A percentile compares a stretch with the other conserved stretches of the same genome.
Conservation (phyloP, 2,113 vertebrate species). For the rabbit (Oryctolagus cuniculus) region DNA sequence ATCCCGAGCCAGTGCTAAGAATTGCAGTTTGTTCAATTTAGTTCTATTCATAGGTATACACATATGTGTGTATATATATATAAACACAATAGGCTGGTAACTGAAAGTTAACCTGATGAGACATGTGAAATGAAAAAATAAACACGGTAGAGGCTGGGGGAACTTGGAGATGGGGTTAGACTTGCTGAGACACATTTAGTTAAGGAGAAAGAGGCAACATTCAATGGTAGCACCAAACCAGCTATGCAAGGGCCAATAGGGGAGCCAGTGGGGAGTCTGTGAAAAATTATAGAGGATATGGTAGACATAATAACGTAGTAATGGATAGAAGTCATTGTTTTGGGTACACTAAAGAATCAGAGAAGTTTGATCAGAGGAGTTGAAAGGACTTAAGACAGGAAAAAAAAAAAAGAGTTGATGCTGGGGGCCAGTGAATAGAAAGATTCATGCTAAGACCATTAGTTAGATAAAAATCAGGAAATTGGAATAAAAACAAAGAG, state of each 20-base stretch:
- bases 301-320: not conserved
- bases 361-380: not conserved
- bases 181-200: not conserved
- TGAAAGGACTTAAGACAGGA: not conserved
- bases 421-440: not conserved
- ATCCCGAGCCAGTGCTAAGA: not conserved
- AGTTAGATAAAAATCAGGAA: conserved; percentile 11
- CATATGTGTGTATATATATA: not conserved
- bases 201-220: not conserved
- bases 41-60: too few species aligned
- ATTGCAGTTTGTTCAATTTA: not conserved
- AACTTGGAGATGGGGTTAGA: not conserved
- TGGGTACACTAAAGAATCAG: not conserved
- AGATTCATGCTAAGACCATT: not conserved
- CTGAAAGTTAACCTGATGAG: not conserved
- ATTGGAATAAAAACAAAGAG: not conserved
- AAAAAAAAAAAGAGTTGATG: not conserved
- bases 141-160: not conserved
- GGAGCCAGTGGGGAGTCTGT: not conserved
- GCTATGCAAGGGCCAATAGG: not conserved
- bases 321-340: not conserved
- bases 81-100: not conserved
- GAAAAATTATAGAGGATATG: not conserved
- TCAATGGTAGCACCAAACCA: not conserved
- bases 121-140: not conserved